Percentiles rank a stretch among this genome's conserved stretches.
These are phyloP conservation scores for Drosophila stalkeri DNA, from an alignment of 2,888 invertebrate species.

Conservation along the genomic window DNA sequence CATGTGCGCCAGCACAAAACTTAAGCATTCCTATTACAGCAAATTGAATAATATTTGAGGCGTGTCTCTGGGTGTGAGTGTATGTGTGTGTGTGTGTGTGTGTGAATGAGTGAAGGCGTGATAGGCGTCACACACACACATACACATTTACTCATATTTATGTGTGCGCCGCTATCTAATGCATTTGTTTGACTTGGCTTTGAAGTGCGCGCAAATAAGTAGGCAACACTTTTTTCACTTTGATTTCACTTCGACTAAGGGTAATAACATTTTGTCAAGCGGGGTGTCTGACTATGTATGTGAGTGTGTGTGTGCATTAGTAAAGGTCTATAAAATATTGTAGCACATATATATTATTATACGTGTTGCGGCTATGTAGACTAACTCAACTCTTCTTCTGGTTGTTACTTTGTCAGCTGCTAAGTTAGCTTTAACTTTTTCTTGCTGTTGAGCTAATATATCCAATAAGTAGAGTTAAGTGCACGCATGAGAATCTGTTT, in stretches of 20 bases:
- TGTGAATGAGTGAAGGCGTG: constrained; percentile 15
- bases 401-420: background rate
- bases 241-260: constrained; percentile 9
- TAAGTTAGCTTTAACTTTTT: background rate
- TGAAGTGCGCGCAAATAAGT: constrained; percentile 65
- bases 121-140: background rate
- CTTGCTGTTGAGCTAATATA: no score
- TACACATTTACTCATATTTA: constrained; percentile 11
- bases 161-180: constrained; percentile 59
- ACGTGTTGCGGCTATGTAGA: background rate
- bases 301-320: no score
- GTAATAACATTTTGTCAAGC: background rate
- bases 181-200: constrained; percentile 75
- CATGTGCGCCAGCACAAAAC: constrained; percentile 57
- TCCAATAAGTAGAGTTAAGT: no score
- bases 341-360: background rate
- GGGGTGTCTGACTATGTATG: background rate
- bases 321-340: no score
- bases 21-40: constrained; percentile 75
- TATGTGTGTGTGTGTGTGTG: no score
- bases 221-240: constrained; percentile 53
- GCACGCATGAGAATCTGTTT: no score
- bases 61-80: constrained; percentile 2
- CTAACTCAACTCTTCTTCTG: background rate
- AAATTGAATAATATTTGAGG: constrained; percentile 76